Evolutionary conservation across 2,888 invertebrate genomes (phyloP).

Genomic region (Fragum fragum): DNA sequence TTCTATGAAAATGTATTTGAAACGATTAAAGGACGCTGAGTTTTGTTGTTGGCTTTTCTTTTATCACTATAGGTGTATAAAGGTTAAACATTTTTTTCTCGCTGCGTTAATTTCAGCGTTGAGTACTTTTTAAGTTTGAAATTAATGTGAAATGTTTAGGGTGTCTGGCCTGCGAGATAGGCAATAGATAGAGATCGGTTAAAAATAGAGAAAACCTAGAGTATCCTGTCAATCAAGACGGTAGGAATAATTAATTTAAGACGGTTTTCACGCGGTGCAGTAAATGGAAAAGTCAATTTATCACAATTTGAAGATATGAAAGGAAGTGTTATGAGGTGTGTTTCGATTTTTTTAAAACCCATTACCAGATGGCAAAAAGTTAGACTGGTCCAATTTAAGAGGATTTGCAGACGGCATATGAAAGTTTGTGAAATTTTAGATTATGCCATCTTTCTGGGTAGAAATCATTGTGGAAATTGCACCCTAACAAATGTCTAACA

Average conservation of each 20-base stretch:
- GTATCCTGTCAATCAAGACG: neutral
- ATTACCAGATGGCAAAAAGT: too few relatives aligned
- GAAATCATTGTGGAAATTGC: too few relatives aligned
- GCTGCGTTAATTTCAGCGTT: slow-evolving; percentile 8
- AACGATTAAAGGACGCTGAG: too few relatives aligned
- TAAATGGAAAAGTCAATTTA: slow-evolving; percentile 6
- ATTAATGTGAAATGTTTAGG: slow-evolving; percentile 24
- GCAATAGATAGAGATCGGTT: slow-evolving; percentile 12
- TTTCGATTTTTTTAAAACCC: neutral
- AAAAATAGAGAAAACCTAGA: slow-evolving; percentile 6
- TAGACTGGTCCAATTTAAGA: too few relatives aligned
- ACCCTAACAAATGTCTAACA: too few relatives aligned
- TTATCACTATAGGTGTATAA: neutral
- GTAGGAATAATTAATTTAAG: slow-evolving; percentile 10
- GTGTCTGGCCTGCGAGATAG: slow-evolving; percentile 18
- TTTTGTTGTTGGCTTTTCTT: too few relatives aligned
- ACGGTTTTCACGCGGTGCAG: neutral
- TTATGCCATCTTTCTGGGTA: too few relatives aligned
- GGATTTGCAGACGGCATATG: too few relatives aligned
- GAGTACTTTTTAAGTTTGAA: slow-evolving; percentile 22
- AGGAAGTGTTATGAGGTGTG: neutral
- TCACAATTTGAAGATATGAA: neutral
- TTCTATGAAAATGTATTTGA: too few relatives aligned
- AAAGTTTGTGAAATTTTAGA: too few relatives aligned
- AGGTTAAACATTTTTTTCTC: neutral